Conservation (phyloP, 2,113 vertebrate species). For the Anas platyrhynchos region DNA sequence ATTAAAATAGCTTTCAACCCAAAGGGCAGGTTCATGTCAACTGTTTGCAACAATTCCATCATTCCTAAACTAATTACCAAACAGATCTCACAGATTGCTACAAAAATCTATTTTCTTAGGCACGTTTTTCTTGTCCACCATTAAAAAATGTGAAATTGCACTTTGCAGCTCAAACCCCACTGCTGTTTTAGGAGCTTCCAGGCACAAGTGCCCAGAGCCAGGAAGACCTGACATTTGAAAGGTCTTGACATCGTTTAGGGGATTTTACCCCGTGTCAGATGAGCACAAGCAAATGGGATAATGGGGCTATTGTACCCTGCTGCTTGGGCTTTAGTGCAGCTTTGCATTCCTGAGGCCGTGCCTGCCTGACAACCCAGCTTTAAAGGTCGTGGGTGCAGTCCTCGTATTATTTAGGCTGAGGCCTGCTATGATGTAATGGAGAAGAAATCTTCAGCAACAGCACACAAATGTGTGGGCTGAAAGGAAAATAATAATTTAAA, state of each 20-base stretch:
- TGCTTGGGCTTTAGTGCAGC: background rate
- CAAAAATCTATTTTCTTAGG: background rate
- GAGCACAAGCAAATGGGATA: constrained; percentile 37
- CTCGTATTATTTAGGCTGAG: background rate
- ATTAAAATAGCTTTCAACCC: background rate
- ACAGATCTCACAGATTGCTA: background rate
- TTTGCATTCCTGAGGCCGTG: constrained; percentile 21
- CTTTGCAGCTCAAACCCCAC: background rate
- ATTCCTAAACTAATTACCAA: constrained; percentile 6
- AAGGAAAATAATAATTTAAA: background rate
- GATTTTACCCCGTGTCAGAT: background rate
- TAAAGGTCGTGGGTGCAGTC: constrained; percentile 40
- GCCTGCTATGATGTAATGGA: background rate
- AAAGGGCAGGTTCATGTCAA: background rate
- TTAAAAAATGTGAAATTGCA: background rate
- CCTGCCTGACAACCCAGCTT: background rate
- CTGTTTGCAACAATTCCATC: background rate
- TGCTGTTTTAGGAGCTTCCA: constrained; percentile 39
- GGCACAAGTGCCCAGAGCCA: constrained; percentile 20
- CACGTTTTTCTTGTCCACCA: background rate
- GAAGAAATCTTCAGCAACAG: background rate
- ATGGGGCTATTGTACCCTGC: constrained; percentile 53
- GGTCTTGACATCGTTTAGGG: constrained; percentile 57
- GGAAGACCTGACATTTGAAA: constrained; percentile 73
- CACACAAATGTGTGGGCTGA: background rate